A percentile compares a stretch with the other conserved stretches of the same genome.
Evolutionary conservation across 1,140 invertebrate genomes (phyloP).

Genomic region (Pentalonia nigronervosa): DNA sequence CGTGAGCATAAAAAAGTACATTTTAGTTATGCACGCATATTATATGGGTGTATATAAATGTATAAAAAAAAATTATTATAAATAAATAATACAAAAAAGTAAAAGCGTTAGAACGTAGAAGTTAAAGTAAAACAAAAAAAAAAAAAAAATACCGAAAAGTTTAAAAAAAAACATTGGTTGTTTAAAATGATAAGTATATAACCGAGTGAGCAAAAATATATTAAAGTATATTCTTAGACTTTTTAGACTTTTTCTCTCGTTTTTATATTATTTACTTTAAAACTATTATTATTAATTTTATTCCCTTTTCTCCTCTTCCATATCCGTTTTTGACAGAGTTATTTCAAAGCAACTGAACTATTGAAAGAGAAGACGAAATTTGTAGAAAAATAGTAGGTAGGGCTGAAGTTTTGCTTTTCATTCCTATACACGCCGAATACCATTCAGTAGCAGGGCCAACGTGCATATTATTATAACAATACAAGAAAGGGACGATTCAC

Average conservation of each 20-base stretch:
- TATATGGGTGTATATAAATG: neutral
- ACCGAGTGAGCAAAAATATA: slow-evolving; percentile 20
- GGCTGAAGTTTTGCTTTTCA: neutral
- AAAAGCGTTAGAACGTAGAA: slow-evolving; percentile 18
- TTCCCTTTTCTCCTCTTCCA: neutral
- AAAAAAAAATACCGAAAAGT: slow-evolving; percentile 15
- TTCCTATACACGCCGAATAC: neutral
- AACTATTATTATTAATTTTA: slow-evolving; percentile 37
- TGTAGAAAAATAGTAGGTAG: neutral
- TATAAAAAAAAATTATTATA: neutral
- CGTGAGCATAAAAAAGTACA: neutral
- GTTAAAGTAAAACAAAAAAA: slow-evolving; percentile 30
- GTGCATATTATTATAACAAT: neutral
- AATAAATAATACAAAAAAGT: neutral
- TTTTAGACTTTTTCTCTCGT: neutral
- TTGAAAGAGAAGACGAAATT: neutral
- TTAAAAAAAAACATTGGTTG: slow-evolving; percentile 25
- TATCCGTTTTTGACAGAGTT: slow-evolving; percentile 11
- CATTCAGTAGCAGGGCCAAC: neutral
- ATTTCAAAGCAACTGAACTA: neutral
- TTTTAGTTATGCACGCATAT: slow-evolving; percentile 11
- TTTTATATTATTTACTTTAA: slow-evolving; percentile 36
- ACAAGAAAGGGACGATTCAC: neutral
- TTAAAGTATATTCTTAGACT: neutral
- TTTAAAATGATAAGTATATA: slow-evolving; percentile 45